phyloP scores from a whole-genome alignment of 2,888 invertebrate genomes.

The Lycophotia porphyrea region DNA sequence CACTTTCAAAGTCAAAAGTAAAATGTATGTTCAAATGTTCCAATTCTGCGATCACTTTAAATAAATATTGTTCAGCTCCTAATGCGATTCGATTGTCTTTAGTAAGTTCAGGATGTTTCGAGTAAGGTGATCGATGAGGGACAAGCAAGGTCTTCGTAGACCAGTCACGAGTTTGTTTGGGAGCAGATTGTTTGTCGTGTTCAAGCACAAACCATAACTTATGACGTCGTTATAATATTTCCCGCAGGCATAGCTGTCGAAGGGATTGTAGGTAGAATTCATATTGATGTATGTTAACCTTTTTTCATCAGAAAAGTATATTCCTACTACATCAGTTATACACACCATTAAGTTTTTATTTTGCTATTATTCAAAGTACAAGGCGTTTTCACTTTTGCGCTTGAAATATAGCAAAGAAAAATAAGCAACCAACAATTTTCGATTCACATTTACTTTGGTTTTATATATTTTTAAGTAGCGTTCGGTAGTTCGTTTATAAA shows the following conservation, averaged over 20 bases:
- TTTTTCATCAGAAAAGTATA: slow-evolving; percentile 56
- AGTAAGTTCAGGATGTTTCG: slow-evolving; percentile 46
- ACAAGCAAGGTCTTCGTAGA: slow-evolving; percentile 71
- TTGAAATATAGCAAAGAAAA: slow-evolving; percentile 11
- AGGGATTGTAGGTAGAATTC: slow-evolving; percentile 76
- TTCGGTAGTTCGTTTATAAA: background rate
- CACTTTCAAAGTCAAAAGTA: no score
- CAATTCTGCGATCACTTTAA: slow-evolving; percentile 42
- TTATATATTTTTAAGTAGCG: background rate
- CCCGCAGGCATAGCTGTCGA: slow-evolving; percentile 78
- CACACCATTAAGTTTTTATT: slow-evolving; percentile 41
- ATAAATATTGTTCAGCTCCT: slow-evolving; percentile 53
- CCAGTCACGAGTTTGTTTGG: slow-evolving; percentile 71
- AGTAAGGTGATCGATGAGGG: slow-evolving; percentile 49
- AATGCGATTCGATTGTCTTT: slow-evolving; percentile 7
- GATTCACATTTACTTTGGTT: background rate
- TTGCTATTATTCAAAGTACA: background rate
- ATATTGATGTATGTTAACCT: slow-evolving; percentile 56
- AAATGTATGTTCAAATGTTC: no score
- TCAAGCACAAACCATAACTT: slow-evolving; percentile 72
- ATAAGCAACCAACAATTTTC: slow-evolving; percentile 58
- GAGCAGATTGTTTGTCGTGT: slow-evolving; percentile 62
- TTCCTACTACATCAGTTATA: slow-evolving; percentile 48
- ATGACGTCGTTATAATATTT: slow-evolving; percentile 72
- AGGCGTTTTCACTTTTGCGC: slow-evolving; percentile 9